Conservation (phyloP, 2,888 invertebrate genomes). For the Ephialtes manifestator region DNA sequence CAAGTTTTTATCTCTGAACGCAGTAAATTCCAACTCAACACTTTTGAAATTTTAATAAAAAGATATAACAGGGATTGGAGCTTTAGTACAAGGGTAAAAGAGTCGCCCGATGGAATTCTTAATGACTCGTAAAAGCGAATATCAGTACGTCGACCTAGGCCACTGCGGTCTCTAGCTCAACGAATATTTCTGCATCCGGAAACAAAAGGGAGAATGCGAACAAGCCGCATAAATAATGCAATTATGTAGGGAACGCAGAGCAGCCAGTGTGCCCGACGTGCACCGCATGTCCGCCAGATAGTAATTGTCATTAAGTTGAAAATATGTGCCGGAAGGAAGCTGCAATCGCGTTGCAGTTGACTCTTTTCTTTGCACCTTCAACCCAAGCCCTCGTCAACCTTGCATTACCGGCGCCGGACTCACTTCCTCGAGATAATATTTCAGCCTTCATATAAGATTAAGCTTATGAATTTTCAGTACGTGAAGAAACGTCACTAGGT, state of each 20-base stretch:
- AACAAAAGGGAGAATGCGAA: constrained; percentile 60
- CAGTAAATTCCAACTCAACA: background rate
- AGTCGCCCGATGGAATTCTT: constrained; percentile 42
- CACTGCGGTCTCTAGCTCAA: constrained; percentile 20
- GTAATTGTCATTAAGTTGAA: constrained; percentile 81
- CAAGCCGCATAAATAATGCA: constrained; percentile 75
- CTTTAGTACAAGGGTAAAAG: background rate
- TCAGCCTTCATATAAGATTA: constrained; percentile 27
- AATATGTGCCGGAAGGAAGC: constrained; percentile 81
- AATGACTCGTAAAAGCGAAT: constrained; percentile 64
- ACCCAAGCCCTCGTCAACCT: constrained; percentile 64
- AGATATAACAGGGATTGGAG: background rate
- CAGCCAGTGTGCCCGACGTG: constrained; percentile 37
- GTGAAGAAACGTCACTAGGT: constrained; percentile 18
- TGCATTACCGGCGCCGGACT: constrained; percentile 52
- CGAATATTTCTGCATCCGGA: constrained; percentile 56
- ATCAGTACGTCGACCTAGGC: constrained; percentile 38
- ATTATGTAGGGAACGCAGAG: constrained; percentile 72
- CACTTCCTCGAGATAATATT: constrained; percentile 47
- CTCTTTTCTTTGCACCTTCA: constrained; percentile 51
- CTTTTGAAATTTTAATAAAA: background rate
- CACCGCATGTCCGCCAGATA: constrained; percentile 76
- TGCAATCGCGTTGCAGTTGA: constrained; percentile 72
- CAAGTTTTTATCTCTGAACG: too few species aligned
- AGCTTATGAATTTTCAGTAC: constrained; percentile 15